Base-by-base conservation (phyloP, 2,797 vertebrate species). In the Eupleurogrammus muticus region DNA sequence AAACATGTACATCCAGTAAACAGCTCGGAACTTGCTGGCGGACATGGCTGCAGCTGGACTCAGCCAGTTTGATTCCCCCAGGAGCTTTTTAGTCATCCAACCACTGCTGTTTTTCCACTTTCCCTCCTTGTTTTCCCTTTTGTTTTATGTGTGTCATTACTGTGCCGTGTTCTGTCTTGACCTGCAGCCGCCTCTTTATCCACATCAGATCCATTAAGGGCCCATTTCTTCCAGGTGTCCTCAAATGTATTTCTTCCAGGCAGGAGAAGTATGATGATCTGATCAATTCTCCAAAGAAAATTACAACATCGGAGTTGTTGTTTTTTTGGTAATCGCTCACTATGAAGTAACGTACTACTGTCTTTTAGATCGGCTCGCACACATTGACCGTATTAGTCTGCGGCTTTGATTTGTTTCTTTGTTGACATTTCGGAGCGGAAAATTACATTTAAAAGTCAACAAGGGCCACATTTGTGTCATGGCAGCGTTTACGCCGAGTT, bases 31-130 rank as follows among this genome's bases (percentile, higher is more conserved):
- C 38, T 42, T 52, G 53, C 12, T 21, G 38, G 40, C 50, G 61
- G 66, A 70, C n/a, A 3, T 32, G 44, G 63, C 74, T 79, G 40
- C 79, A 82, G 77, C 71, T 79, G 80, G 70, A 46, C 24, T 21
- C 46, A 58, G 28, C 46, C 55, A 49, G 73, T 66, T 71, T 19
- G 60, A 73, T 36, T 64, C 75, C 75, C 57, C 2, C 0, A 52
- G 60, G 79, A 61, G 24, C 28, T 64, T 75, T 61, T 71, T 14
- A 73, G 67, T 59, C 73, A 70, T 77, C 46, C 52, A 80, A 63
- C 73, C 57, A 66, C 24, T 35, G 14, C 17, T 42, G 19, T 38
- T 65, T 65, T 64, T 11, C 44, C 48, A 36, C 42, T n/a, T 44
- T 65, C 57, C 9, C 46, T 65, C n/a, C 0, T 42, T 14, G 14